Conservation (phyloP, 2,113 vertebrate genomes). For the Chionis minor region DNA sequence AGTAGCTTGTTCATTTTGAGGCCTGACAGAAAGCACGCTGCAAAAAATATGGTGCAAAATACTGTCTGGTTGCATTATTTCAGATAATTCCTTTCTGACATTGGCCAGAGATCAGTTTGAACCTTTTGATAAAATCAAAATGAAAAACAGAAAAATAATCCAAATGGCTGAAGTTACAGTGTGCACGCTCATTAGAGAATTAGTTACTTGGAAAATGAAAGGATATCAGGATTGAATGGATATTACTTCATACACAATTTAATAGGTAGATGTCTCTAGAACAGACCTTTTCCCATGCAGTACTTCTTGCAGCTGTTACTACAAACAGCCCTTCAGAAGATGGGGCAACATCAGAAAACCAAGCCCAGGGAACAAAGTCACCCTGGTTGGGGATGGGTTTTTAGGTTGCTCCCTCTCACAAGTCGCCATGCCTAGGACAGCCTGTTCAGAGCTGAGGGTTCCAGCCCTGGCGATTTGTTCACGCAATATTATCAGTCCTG, state of each 20-base stretch:
- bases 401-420: background rate
- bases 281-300: background rate
- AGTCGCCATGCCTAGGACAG: fast-evolving
- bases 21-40: background rate
- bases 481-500: background rate
- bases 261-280: background rate
- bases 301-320: background rate
- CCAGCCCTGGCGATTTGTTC: background rate
- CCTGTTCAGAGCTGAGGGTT: background rate
- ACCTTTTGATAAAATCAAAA: background rate
- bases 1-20: background rate
- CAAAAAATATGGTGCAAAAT: background rate
- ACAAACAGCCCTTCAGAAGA: background rate
- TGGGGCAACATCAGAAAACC: background rate
- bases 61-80: background rate
- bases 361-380: background rate
- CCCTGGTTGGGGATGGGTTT: background rate
- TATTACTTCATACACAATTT: background rate
- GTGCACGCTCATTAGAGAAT: background rate
- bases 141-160: background rate
- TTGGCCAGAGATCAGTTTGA: background rate
- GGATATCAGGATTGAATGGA: background rate
- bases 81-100: background rate
- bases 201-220: background rate
- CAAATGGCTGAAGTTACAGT: background rate